phyloP scores from a whole-genome alignment of 2,797 vertebrate species.

The Rachycentron canadum region DNA sequence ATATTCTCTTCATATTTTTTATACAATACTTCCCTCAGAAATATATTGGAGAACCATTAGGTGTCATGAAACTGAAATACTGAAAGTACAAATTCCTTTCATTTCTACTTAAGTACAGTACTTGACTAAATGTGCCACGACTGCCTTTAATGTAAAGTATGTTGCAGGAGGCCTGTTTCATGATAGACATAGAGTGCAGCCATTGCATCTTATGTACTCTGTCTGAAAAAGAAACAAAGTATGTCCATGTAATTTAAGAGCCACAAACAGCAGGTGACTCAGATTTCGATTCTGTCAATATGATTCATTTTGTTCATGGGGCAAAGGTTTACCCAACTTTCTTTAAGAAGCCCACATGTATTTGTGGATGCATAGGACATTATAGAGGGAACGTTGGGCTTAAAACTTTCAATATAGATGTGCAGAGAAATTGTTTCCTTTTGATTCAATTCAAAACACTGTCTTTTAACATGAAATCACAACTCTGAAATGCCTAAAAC shows the following conservation, averaged over 20 bases:
- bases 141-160: too few relatives aligned
- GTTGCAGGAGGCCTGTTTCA: too few relatives aligned
- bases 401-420: background rate
- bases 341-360: constrained; percentile 4
- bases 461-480: background rate
- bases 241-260: background rate
- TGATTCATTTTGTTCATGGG: constrained; percentile 45
- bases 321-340: constrained; percentile 56
- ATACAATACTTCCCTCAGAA: too few relatives aligned
- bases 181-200: too few relatives aligned
- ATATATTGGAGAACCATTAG: too few relatives aligned
- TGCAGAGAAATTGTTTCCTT: background rate
- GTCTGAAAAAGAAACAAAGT: background rate
- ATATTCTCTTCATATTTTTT: too few relatives aligned
- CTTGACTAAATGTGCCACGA: too few relatives aligned
- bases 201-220: background rate
- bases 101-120: too few relatives aligned
- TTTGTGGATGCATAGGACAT: background rate
- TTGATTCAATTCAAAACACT: background rate
- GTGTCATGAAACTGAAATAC: too few relatives aligned
- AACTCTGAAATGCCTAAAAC: background rate
- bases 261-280: constrained; percentile 23
- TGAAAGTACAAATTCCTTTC: too few relatives aligned
- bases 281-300: constrained; percentile 44
- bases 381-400: constrained; percentile 6